Conservation (phyloP, 2,888 invertebrate species). For the Drosophila mercatorum region DNA sequence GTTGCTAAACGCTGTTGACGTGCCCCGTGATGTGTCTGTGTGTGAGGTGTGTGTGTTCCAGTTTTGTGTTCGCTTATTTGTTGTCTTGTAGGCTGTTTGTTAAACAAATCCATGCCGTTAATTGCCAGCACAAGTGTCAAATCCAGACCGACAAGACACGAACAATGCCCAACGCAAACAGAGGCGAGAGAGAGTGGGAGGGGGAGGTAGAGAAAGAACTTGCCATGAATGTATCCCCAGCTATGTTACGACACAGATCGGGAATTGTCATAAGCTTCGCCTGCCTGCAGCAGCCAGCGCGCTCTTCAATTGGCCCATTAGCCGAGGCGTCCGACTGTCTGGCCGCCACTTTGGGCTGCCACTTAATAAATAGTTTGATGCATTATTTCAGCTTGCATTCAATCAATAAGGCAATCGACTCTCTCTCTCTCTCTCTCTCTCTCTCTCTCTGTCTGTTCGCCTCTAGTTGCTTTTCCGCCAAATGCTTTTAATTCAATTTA, state of each 20-base stretch:
- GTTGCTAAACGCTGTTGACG: slow-evolving; percentile 66
- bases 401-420: slow-evolving; percentile 63
- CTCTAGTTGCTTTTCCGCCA: slow-evolving; percentile 73
- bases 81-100: slow-evolving; percentile 72
- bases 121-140: slow-evolving; percentile 70
- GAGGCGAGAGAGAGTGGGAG: slow-evolving; percentile 2
- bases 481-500: slow-evolving; percentile 81
- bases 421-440: slow-evolving; percentile 1
- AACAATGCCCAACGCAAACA: slow-evolving; percentile 6
- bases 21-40: slow-evolving; percentile 19
- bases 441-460: not conserved
- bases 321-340: slow-evolving; percentile 63
- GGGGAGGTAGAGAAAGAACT: slow-evolving; percentile 15
- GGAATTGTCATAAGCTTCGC: slow-evolving; percentile 19
- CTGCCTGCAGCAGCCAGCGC: not conserved
- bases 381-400: slow-evolving; percentile 69
- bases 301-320: slow-evolving; percentile 42
- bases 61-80: slow-evolving; percentile 54
- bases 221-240: slow-evolving; percentile 37
- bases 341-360: slow-evolving; percentile 64
- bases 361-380: slow-evolving; percentile 76
- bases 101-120: slow-evolving; percentile 75
- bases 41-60: slow-evolving; percentile 27
- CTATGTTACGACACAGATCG: slow-evolving; percentile 40
- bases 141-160: slow-evolving; percentile 27